Percentiles rank a stretch among this genome's conserved stretches.
phyloP scores from a whole-genome alignment of 1,140 invertebrate species.

The Sitobion miscanthi region DNA sequence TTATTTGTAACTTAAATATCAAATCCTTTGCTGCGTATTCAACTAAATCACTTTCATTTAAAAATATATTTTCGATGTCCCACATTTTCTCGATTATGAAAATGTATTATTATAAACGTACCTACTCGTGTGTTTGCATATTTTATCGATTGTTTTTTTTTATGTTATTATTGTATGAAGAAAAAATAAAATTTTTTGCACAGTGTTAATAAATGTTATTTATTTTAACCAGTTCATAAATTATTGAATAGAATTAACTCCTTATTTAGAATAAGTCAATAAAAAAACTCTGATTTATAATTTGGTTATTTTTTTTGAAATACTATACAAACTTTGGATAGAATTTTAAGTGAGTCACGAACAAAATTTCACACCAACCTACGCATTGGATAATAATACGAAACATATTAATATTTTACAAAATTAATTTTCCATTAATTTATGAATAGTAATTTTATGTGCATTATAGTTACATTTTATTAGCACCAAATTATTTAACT shows the following conservation, averaged over 20 bases:
- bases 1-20: background rate
- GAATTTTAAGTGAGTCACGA: background rate
- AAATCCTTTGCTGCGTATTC: background rate
- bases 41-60: background rate
- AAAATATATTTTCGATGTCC: background rate
- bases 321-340: background rate
- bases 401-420: background rate
- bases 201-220: background rate
- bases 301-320: background rate
- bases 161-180: background rate
- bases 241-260: background rate
- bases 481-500: background rate
- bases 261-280: background rate
- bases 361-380: background rate
- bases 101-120: background rate
- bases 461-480: background rate
- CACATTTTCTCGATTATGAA: background rate
- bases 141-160: background rate
- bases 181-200: background rate
- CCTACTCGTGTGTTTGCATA: background rate
- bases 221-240: background rate
- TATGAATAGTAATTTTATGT: background rate
- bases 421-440: background rate
- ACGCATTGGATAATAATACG: background rate
- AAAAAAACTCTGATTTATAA: background rate